A percentile compares a stretch with the other conserved stretches of the same genome.
Conservation (phyloP, 2,888 invertebrate genomes). For the Petrolisthes manimaculis region DNA sequence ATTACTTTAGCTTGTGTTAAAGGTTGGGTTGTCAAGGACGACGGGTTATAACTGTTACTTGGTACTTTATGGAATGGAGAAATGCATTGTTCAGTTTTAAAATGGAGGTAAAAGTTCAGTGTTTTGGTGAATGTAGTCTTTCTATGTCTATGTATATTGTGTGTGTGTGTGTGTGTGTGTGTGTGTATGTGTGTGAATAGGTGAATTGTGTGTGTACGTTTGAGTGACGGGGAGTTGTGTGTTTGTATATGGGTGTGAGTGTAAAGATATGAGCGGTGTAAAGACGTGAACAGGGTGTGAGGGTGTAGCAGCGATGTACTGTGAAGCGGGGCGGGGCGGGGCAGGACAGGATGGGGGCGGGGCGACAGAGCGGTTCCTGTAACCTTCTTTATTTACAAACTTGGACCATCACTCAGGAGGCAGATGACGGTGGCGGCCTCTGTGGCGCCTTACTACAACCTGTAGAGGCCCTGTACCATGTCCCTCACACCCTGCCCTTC, state of each 20-base stretch:
- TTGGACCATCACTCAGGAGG: constrained; percentile 40
- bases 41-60: too few species aligned
- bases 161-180: too few species aligned
- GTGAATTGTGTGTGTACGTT: not conserved
- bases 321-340: not conserved
- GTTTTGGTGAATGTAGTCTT: too few species aligned
- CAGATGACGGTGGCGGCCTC: constrained; percentile 7
- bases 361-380: not conserved
- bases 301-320: not conserved
- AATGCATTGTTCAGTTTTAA: too few species aligned
- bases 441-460: not conserved
- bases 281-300: not conserved
- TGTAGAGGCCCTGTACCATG: not conserved
- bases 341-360: not conserved
- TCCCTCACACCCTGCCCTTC: not conserved
- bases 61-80: too few species aligned
- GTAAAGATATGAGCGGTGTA: not conserved
- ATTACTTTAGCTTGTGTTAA: too few species aligned
- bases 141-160: too few species aligned
- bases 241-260: not conserved
- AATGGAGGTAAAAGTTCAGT: too few species aligned
- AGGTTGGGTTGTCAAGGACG: too few species aligned
- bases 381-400: constrained; percentile 49
- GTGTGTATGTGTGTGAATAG: not conserved
- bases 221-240: not conserved